Percentiles rank a stretch among this genome's conserved stretches.
Conservation (phyloP, 2,797 vertebrate genomes). For the Crossoptilon crossoptilon region DNA sequence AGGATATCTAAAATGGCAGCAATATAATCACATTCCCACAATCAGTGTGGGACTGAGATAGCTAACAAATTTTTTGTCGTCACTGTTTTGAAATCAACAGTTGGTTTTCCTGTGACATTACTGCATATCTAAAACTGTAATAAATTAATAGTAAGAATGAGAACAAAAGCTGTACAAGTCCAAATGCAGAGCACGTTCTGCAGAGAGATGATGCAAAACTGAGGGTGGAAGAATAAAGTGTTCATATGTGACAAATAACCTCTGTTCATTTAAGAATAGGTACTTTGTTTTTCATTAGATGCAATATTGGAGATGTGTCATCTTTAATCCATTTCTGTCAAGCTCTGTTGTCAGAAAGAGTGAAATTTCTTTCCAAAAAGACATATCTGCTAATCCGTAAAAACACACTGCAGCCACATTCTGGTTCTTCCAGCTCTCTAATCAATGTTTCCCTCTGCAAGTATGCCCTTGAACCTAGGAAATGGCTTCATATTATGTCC, state of each 20-base stretch:
- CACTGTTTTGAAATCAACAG: neutral
- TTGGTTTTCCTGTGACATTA: neutral
- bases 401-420: neutral
- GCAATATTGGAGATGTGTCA: conserved; percentile 27
- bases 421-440: neutral
- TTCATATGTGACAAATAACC: neutral
- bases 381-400: conserved; percentile 22
- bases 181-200: neutral
- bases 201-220: neutral
- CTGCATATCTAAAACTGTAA: neutral
- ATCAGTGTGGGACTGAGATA: neutral
- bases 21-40: neutral
- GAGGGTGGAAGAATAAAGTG: neutral
- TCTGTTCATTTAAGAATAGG: conserved; percentile 2
- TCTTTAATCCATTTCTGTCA: conserved; percentile 64
- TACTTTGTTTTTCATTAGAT: conserved; percentile 39
- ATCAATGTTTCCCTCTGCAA: conserved; percentile 12
- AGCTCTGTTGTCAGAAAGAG: conserved; percentile 10
- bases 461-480: conserved; percentile 7
- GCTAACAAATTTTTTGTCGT: neutral
- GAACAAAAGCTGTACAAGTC: neutral
- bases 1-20: neutral
- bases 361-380: conserved; percentile 37
- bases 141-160: neutral
- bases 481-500: neutral